These are phyloP conservation scores for Campoplex nolae DNA, from an alignment of 2,888 invertebrate genomes.

Conservation along the genomic window DNA sequence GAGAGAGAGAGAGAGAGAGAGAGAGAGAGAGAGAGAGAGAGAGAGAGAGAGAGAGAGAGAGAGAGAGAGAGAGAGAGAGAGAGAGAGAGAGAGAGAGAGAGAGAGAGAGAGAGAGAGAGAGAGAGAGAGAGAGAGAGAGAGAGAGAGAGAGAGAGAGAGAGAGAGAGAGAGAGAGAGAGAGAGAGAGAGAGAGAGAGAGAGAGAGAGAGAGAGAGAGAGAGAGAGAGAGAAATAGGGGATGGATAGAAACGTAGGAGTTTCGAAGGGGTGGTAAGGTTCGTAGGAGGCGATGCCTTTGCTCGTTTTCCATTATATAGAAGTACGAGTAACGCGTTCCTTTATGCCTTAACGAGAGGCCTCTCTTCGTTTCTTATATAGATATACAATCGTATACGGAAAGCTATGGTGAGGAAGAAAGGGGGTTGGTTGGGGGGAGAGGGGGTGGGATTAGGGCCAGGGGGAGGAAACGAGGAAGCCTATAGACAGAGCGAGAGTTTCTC, in stretches of 20 bases:
- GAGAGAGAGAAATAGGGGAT: background rate
- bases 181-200: background rate
- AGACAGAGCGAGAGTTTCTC: conserved; percentile 31
- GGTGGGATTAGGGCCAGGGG: conserved; percentile 36
- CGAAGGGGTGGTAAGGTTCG: conserved; percentile 47
- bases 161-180: background rate
- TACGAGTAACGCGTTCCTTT: conserved; percentile 61
- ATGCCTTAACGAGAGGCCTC: conserved; percentile 62
- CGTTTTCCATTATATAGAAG: conserved; percentile 57
- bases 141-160: too few relatives aligned
- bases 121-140: too few relatives aligned
- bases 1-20: too few relatives aligned
- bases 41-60: too few relatives aligned
- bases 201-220: background rate
- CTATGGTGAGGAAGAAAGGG: conserved; percentile 24
- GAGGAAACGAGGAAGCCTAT: background rate
- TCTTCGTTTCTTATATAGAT: conserved; percentile 15
- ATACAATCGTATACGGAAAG: background rate
- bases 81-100: too few relatives aligned
- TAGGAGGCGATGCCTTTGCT: conserved; percentile 52
- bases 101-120: too few relatives aligned
- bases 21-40: too few relatives aligned
- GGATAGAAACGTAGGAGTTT: conserved; percentile 28
- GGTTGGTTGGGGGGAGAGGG: background rate
- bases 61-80: too few relatives aligned